phyloP scores from a whole-genome alignment of 2,797 vertebrate genomes.

The Gallinago solitaria region DNA sequence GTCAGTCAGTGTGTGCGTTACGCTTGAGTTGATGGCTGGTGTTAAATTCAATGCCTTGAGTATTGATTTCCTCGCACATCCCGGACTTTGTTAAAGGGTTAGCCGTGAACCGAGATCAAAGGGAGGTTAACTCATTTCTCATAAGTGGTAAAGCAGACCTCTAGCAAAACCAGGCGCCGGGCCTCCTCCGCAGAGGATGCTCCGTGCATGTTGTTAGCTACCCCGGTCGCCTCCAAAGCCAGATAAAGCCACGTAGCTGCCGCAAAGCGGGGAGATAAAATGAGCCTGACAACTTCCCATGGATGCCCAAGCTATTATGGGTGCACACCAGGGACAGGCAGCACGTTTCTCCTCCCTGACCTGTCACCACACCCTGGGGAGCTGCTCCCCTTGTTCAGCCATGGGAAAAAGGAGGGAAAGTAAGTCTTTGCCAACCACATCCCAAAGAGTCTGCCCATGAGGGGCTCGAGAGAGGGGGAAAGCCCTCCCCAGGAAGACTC shows the following conservation, averaged over 20 bases:
- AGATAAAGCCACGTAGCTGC: constrained; percentile 35
- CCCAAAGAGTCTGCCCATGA: neutral
- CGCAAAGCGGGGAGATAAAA: constrained; percentile 24
- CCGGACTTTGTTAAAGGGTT: constrained; percentile 76
- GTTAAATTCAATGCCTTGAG: constrained; percentile 75
- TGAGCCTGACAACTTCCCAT: neutral
- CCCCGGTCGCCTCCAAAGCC: neutral
- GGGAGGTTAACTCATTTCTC: constrained; percentile 75
- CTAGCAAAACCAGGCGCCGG: constrained; percentile 37
- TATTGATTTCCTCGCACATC: constrained; percentile 75
- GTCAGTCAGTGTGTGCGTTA: constrained; percentile 61
- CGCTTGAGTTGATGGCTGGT: constrained; percentile 73
- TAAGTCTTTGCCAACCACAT: neutral
- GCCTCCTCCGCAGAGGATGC: constrained; percentile 55
- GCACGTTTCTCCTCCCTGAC: accelerated
- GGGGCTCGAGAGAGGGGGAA: accelerated
- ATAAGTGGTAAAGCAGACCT: constrained; percentile 67
- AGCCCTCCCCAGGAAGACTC: neutral
- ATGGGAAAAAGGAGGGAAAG: neutral
- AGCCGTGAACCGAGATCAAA: constrained; percentile 75
- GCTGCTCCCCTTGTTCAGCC: accelerated
- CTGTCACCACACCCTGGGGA: accelerated
- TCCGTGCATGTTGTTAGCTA: constrained; percentile 33
- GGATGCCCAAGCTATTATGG: neutral
- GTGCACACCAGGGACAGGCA: neutral